Percentiles rank a stretch among this genome's conserved stretches.
These are phyloP conservation scores for Adelognathus sp. DNA, from an alignment of 2,888 invertebrate genomes.

Conservation along the genomic window DNA sequence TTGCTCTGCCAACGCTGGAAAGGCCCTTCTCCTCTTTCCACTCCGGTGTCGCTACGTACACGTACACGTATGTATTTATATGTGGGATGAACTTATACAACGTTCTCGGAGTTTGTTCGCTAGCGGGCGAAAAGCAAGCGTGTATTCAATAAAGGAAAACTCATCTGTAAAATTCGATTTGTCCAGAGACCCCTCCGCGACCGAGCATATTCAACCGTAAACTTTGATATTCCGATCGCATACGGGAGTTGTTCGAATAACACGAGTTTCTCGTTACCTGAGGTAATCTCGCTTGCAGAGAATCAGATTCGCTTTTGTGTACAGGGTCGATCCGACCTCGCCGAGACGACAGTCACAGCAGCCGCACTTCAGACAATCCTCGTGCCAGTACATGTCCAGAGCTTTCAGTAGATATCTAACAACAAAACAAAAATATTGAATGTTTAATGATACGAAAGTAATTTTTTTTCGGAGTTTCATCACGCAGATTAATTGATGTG, in stretches of 20 bases:
- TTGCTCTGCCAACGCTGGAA: constrained; percentile 68
- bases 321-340: constrained; percentile 95
- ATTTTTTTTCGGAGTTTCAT: not conserved
- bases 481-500: not conserved
- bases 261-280: constrained; percentile 84
- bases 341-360: constrained; percentile 97
- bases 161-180: constrained; percentile 80
- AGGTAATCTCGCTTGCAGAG: constrained; percentile 96
- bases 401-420: constrained; percentile 88
- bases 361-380: constrained; percentile 95
- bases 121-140: constrained; percentile 56
- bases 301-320: constrained; percentile 94
- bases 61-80: constrained; percentile 12
- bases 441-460: not conserved
- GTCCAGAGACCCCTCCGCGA: constrained; percentile 32
- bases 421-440: not conserved
- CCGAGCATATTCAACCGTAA: not conserved
- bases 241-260: constrained; percentile 17
- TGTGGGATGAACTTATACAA: constrained; percentile 6
- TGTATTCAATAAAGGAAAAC: constrained; percentile 79
- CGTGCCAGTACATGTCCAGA: constrained; percentile 96
- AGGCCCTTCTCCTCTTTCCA: constrained; percentile 23
- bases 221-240: constrained; percentile 4
- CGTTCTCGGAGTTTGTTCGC: constrained; percentile 64
- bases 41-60: not conserved